Base-by-base conservation (phyloP, 2,888 invertebrate species). In the Chloromyia formosa region DNA sequence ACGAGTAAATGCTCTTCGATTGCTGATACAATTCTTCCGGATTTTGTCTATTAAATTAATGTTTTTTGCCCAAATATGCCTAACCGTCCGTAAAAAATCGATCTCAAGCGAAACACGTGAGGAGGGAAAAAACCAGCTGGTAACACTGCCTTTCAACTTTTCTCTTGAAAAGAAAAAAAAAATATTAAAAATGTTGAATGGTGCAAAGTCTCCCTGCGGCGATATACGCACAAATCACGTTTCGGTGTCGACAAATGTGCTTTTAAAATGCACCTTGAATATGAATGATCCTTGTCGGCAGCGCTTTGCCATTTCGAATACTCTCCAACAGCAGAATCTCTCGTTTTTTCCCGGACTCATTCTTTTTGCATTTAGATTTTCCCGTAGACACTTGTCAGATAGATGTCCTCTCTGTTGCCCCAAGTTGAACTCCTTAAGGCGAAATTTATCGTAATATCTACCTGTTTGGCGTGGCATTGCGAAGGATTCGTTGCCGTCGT, bases 171-270 rank as follows among this genome's bases (percentile, higher is more conserved):
- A 35, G 27, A 35, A 35, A n/a, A 12, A 49, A 49, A 49, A 49
- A 49, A 49, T 49, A 49, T 49, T 64, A 40, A 64, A 64, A 64
- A 64, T 64, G 42, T 64, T 12, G n/a, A 5, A 42, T 42, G 23
- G 45, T 18, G 64, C 64, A 42, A 64, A 60, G 61, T 42, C 76
- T 74, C 64, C 53, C 54, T 35, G 53, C 22, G 74, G 76, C 76
- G 74, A 76, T 73, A 76, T 74, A 76, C 76, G 76, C 76, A 76
- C 76, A 74, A 76, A 76, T 76, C 76, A 76, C 76, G 76, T 76
- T 68, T 68, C 74, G 60, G 69, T 73, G 74, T 68, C 74, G 76
- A 76, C 74, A 76, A 76, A 76, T 74, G 76, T 76, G 71, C 74
- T 76, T 76, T 76, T 76, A 74, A 76, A 74, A 76, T 76, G 76